Base-by-base conservation (phyloP, 2,888 invertebrate species). In the Dasysyrphus albostriatus region DNA sequence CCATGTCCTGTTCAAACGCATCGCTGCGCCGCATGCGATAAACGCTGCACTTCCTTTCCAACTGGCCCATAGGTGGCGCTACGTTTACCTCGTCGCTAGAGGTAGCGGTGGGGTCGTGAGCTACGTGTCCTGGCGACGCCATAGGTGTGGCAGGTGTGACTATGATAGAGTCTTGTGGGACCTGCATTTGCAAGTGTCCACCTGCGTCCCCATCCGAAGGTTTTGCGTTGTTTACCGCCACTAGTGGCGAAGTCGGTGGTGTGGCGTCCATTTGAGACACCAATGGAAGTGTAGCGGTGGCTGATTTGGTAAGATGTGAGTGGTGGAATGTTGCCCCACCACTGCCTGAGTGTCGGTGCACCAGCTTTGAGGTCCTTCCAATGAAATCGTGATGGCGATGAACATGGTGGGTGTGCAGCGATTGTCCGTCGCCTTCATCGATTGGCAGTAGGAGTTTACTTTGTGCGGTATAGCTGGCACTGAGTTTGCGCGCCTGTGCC, bases 81-180 rank as follows among this genome's bases (percentile, higher is more conserved):
- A 90, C 90, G 7, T 89, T 88, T 5, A 90, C 91, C 12, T 91
- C 91, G 69, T 90, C 91, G 56, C 90, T 90, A 63, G 89, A 83
- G 88, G 89, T 42, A 58, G 88, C 88, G 24, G 89, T 84, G 8
- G 54, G 89, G 1, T 90, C 89, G 8, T 75, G 78, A 54, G 90
- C 89, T 77, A 89, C 90, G 83, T 92, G 93, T 19, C 93, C 92
- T n/a, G 93, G 93, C 87, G 93, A 93, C 74, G 93, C 91, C 89
- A 92, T 91, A 81, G 93, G 93, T 81, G 93, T 93, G 88, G 93
- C 93, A 88, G 93, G 92, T 89, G 92, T 93, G 83, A 93, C 91
- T 88, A 93, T 93, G 83, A 93, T 92, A 63, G 92, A 88, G 89
- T 93, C 93, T 85, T 92, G 91, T 69, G 89, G 89, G 51, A 88